Conservation (phyloP, 2,113 vertebrate species). For the Mellivora capensis region DNA sequence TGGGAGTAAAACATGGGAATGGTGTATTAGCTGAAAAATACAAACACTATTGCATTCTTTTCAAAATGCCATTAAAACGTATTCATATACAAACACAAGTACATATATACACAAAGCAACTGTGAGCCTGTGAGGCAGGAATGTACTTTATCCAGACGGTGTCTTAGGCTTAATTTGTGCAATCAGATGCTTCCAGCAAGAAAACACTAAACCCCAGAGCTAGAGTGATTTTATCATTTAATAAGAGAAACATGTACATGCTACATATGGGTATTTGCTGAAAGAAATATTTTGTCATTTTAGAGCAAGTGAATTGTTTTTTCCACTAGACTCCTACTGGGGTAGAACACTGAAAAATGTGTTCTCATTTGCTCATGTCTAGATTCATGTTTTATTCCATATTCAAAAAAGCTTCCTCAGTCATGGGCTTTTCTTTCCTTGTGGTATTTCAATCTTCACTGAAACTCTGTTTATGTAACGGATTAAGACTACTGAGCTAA, state of each 20-base stretch:
- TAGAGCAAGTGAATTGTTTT: constrained; percentile 58
- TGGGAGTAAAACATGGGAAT: not conserved
- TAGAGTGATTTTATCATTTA: constrained; percentile 60
- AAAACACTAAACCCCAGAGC: constrained; percentile 54
- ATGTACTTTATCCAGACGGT: constrained; percentile 37
- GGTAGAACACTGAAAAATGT: constrained; percentile 56
- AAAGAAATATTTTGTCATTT: constrained; percentile 65
- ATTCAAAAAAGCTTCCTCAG: constrained; percentile 7
- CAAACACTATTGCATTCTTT: constrained; percentile 35
- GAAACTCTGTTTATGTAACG: not conserved
- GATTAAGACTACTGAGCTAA: not conserved
- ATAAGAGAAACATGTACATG: constrained; percentile 55
- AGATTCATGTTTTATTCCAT: constrained; percentile 51
- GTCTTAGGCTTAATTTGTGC: constrained; percentile 37
- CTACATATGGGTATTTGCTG: constrained; percentile 55
- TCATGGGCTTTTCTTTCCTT: constrained; percentile 3
- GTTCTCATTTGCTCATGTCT: constrained; percentile 50
- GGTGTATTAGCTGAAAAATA: constrained; percentile 42
- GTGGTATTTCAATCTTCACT: not conserved
- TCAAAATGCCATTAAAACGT: constrained; percentile 33
- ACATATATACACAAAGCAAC: not conserved
- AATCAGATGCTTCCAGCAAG: constrained; percentile 56
- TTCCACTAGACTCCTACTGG: constrained; percentile 47
- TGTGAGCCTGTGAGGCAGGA: not conserved
- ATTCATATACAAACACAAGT: not conserved